phyloP scores from a whole-genome alignment of 2,888 invertebrate species.

The Xestia rhomboidea region DNA sequence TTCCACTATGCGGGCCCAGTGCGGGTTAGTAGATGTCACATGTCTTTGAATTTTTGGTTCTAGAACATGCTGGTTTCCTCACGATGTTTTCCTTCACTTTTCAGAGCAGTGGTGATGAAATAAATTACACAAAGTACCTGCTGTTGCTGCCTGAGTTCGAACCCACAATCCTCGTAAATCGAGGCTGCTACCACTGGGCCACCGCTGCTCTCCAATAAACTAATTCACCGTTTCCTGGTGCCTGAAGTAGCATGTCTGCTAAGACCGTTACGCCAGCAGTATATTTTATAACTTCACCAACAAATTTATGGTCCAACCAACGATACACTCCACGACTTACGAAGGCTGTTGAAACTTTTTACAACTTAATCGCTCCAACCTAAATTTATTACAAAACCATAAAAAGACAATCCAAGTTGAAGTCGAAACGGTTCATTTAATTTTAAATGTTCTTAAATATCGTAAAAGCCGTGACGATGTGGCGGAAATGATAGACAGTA shows the following conservation, averaged over 20 bases:
- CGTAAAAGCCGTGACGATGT: constrained; percentile 71
- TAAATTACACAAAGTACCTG: too few relatives aligned
- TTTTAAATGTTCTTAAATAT: constrained; percentile 70
- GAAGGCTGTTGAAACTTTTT: constrained; percentile 73
- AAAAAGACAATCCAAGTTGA: constrained; percentile 71
- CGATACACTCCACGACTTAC: constrained; percentile 67
- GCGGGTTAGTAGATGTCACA: too few relatives aligned
- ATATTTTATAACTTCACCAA: constrained; percentile 64
- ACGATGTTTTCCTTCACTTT: too few relatives aligned
- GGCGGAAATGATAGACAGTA: constrained; percentile 66
- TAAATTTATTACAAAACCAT: constrained; percentile 73
- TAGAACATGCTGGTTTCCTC: too few relatives aligned
- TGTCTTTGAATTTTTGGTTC: too few relatives aligned
- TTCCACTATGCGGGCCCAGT: too few relatives aligned
- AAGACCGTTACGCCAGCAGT: constrained; percentile 40
- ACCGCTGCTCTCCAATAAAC: too few relatives aligned
- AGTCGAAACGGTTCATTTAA: constrained; percentile 71
- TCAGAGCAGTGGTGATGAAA: too few relatives aligned
- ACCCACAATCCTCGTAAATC: too few relatives aligned
- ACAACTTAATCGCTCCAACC: constrained; percentile 72
- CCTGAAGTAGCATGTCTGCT: constrained; percentile 26
- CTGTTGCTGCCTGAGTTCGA: too few relatives aligned
- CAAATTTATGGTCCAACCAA: constrained; percentile 62
- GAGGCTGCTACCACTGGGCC: too few relatives aligned
- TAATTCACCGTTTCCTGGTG: not conserved